Conservation (phyloP, 2,888 invertebrate species). For the Pterostichus madidus region DNA sequence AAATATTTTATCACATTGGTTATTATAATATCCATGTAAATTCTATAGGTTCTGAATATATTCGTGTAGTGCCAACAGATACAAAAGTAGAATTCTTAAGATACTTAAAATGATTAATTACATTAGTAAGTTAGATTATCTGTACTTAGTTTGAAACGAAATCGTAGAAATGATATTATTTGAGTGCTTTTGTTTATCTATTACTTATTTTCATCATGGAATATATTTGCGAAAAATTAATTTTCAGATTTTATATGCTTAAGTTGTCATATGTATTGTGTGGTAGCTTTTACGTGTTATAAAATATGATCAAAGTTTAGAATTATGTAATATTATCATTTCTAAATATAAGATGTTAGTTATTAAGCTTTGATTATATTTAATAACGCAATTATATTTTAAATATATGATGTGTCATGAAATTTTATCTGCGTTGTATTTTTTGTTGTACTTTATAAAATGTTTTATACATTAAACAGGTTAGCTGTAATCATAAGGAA, state of each 20-base stretch:
- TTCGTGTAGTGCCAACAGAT: conserved; percentile 55
- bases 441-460: conserved; percentile 66
- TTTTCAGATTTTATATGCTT: conserved; percentile 61
- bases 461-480: conserved; percentile 66
- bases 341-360: conserved; percentile 5
- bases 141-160: conserved; percentile 64
- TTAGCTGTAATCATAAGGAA: conserved; percentile 61
- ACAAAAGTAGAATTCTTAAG: conserved; percentile 56
- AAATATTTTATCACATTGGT: conserved; percentile 62
- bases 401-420: conserved; percentile 64
- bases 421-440: conserved; percentile 66
- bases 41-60: conserved; percentile 53
- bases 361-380: conserved; percentile 54
- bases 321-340: conserved; percentile 14
- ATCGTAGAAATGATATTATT: conserved; percentile 51
- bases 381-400: conserved; percentile 62
- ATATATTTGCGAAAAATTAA: conserved; percentile 38
- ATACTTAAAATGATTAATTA: conserved; percentile 58
- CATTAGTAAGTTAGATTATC: conserved; percentile 55
- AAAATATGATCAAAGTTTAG: conserved; percentile 59
- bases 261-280: conserved; percentile 64
- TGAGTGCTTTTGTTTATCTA: conserved; percentile 56
- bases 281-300: conserved; percentile 61
- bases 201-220: conserved; percentile 39
- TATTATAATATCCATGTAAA: conserved; percentile 55